Conservation (phyloP, 2,797 vertebrate genomes). For the Poeciliopsis infans region DNA sequence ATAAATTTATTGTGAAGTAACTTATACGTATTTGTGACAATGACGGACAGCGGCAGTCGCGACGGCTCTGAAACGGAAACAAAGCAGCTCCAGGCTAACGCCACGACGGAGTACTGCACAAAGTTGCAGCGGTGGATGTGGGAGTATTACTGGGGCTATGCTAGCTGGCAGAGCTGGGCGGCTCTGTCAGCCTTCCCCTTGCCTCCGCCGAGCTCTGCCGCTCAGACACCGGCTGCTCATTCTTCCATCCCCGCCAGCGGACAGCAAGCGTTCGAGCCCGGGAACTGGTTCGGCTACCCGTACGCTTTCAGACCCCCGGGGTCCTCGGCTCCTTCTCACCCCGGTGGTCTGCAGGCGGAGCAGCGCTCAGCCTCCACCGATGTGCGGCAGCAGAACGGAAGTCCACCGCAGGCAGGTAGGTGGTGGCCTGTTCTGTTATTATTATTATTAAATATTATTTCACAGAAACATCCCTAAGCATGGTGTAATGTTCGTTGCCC, state of each 20-base stretch:
- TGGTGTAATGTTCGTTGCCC: slow-evolving; percentile 4
- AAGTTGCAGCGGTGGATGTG: slow-evolving; percentile 92
- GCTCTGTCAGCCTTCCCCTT: slow-evolving; percentile 62
- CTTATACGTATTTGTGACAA: slow-evolving; percentile 36
- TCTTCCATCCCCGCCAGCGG: slow-evolving; percentile 17
- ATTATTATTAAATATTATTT: too few relatives aligned
- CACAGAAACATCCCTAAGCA: background rate
- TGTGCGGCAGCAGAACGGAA: slow-evolving; percentile 67
- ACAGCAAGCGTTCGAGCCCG: slow-evolving; percentile 51
- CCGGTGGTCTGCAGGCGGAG: slow-evolving; percentile 48
- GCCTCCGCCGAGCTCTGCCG: slow-evolving; percentile 36
- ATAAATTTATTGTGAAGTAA: background rate
- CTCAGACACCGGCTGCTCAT: slow-evolving; percentile 51
- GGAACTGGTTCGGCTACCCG: slow-evolving; percentile 60
- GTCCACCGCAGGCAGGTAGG: slow-evolving; percentile 79
- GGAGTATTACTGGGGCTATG: slow-evolving; percentile 88
- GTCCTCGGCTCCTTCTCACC: background rate
- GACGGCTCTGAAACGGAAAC: slow-evolving; percentile 6
- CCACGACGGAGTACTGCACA: slow-evolving; percentile 84
- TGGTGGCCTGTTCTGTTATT: background rate
- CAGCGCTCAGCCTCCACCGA: slow-evolving; percentile 36
- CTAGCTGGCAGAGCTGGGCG: slow-evolving; percentile 87
- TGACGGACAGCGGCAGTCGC: slow-evolving; percentile 6
- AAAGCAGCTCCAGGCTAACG: slow-evolving; percentile 20
- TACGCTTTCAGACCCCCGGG: slow-evolving; percentile 41